Conservation (phyloP, 1,140 invertebrate genomes). For the Eriocheir sinensis region DNA sequence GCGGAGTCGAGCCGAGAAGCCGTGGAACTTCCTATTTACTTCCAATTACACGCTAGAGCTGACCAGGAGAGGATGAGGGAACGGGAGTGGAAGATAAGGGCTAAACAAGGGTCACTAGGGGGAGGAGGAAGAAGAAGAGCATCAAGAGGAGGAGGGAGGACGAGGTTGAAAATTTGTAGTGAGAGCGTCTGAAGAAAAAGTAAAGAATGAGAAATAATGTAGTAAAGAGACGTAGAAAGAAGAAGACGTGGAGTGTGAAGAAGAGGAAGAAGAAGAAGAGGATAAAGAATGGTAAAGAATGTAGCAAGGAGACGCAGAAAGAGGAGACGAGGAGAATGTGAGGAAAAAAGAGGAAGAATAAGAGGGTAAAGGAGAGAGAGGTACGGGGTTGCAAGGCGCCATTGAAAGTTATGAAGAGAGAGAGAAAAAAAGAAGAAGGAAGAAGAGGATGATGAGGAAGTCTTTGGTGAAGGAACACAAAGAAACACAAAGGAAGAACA, state of each 20-base stretch:
- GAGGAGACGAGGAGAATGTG: not conserved
- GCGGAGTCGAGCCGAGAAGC: not conserved
- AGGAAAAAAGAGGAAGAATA: not conserved
- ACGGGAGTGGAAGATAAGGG: not conserved
- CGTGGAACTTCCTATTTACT: slow-evolving; percentile 2
- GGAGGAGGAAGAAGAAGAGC: not conserved
- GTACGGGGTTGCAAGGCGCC: not conserved
- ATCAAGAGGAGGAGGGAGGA: not conserved
- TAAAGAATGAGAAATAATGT: not conserved
- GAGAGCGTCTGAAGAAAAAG: not conserved
- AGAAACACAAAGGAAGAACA: too few relatives aligned
- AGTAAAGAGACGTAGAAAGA: not conserved
- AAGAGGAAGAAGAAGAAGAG: not conserved
- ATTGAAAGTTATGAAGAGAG: not conserved
- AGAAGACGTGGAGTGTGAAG: not conserved
- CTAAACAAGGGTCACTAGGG: not conserved
- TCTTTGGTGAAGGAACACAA: too few relatives aligned
- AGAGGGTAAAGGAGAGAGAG: not conserved
- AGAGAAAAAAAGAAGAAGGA: too few relatives aligned
- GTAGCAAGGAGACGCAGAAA: not conserved
- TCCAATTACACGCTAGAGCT: not conserved
- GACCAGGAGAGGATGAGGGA: slow-evolving; percentile 1
- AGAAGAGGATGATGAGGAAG: too few relatives aligned
- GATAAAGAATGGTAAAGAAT: not conserved
- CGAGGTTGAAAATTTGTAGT: not conserved